These are phyloP conservation scores for Xestia rhomboidea DNA, from an alignment of 2,888 invertebrate species.

Conservation along the genomic window DNA sequence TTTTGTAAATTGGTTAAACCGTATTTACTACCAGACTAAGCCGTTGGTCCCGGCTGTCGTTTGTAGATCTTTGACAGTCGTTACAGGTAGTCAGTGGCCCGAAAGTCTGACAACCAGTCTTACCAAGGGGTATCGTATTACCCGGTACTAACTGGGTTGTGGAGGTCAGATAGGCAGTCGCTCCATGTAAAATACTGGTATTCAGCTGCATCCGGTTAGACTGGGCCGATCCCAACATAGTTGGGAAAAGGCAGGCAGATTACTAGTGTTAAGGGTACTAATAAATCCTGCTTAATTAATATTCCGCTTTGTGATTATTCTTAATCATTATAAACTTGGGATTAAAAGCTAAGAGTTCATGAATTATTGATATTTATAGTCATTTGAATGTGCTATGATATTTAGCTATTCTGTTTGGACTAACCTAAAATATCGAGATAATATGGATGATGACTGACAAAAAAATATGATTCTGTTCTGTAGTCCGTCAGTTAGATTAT, in stretches of 20 bases:
- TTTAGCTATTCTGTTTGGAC: not conserved
- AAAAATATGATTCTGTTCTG: no score
- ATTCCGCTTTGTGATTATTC: slow-evolving; percentile 12
- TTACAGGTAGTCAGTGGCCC: not conserved
- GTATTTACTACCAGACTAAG: not conserved
- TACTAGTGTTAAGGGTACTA: not conserved
- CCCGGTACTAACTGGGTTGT: not conserved
- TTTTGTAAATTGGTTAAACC: no score
- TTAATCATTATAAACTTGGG: not conserved
- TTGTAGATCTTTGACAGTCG: slow-evolving; percentile 2
- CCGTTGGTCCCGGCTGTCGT: not conserved
- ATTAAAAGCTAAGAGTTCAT: not conserved
- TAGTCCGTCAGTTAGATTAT: no score
- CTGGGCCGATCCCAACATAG: not conserved
- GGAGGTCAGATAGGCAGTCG: not conserved
- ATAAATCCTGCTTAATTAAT: not conserved
- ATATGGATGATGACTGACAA: no score
- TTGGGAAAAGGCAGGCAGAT: not conserved
- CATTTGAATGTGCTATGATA: not conserved
- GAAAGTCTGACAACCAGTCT: not conserved
- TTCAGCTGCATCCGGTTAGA: no score
- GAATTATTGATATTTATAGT: slow-evolving; percentile 7
- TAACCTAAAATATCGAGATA: not conserved
- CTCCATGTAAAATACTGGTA: not conserved
- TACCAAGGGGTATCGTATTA: not conserved